Conservation (phyloP, 2,113 vertebrate genomes). For the Petroica traversi region DNA sequence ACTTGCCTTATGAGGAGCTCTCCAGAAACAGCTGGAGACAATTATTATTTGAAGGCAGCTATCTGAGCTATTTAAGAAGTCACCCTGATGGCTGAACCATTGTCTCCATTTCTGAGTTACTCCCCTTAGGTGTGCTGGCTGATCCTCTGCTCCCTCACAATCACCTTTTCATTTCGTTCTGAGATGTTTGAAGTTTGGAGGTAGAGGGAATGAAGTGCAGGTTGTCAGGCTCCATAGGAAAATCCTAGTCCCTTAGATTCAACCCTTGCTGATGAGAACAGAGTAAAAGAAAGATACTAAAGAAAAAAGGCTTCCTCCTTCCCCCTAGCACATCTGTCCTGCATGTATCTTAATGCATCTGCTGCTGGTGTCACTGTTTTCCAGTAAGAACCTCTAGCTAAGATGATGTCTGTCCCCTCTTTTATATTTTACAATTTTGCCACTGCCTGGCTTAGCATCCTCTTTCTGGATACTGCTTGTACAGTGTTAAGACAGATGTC, state of each 20-base stretch:
- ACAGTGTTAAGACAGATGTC: background rate
- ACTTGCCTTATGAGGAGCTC: background rate
- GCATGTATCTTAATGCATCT: background rate
- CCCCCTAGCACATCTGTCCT: background rate
- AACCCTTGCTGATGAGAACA: background rate
- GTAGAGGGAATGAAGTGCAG: background rate
- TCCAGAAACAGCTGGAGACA: conserved; percentile 7
- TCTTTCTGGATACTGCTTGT: background rate
- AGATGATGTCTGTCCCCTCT: background rate
- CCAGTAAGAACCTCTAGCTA: background rate
- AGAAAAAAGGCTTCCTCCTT: background rate
- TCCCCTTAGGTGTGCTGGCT: background rate
- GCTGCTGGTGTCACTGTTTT: background rate
- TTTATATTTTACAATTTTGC: background rate
- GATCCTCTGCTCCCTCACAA: background rate
- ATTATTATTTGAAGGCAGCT: conserved; percentile 10
- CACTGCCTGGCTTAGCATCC: background rate
- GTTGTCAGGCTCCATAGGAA: background rate
- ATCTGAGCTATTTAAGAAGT: background rate
- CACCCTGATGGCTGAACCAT: background rate
- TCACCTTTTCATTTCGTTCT: background rate
- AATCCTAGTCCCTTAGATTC: background rate
- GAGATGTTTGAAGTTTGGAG: background rate
- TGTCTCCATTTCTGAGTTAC: background rate
- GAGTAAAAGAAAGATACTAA: background rate